These are phyloP conservation scores for Hypomesus transpacificus DNA, from an alignment of 2,113 vertebrate species.

Conservation along the genomic window DNA sequence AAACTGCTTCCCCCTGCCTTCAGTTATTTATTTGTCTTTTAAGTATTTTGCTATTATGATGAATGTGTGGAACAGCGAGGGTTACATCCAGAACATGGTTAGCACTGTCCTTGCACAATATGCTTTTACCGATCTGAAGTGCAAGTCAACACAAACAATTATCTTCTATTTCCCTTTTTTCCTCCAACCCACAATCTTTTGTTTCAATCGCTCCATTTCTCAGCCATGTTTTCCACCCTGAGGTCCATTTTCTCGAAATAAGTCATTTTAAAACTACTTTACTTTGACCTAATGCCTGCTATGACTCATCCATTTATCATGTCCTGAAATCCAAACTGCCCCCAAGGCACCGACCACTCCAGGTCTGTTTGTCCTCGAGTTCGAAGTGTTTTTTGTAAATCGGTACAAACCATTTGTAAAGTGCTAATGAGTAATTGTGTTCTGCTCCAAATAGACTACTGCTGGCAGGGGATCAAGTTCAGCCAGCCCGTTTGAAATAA, in stretches of 20 bases:
- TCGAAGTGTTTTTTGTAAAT: constrained; percentile 46
- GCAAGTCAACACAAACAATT: too few species aligned
- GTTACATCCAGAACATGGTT: too few species aligned
- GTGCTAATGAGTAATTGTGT: constrained; percentile 35
- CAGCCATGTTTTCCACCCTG: constrained; percentile 40
- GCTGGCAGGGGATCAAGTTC: constrained; percentile 27
- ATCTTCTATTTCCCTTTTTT: too few species aligned
- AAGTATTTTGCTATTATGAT: too few species aligned
- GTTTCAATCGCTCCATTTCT: constrained; percentile 28
- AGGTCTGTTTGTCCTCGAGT: not conserved
- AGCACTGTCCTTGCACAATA: too few species aligned
- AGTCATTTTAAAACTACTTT: not conserved
- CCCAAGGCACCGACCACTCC: not conserved
- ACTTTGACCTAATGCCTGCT: not conserved
- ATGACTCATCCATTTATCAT: not conserved
- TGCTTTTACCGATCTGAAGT: too few species aligned
- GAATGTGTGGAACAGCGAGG: too few species aligned
- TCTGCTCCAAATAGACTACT: constrained; percentile 31
- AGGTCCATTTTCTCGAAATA: constrained; percentile 47
- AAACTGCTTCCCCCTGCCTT: too few species aligned
- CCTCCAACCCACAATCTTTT: constrained; percentile 13
- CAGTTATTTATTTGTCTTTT: too few species aligned
- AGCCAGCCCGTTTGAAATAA: constrained; percentile 42
- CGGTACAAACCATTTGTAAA: constrained; percentile 34
- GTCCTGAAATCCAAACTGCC: not conserved